Base-by-base conservation (phyloP, 2,113 vertebrate species). In the Stomatorhinus ivindoensis region DNA sequence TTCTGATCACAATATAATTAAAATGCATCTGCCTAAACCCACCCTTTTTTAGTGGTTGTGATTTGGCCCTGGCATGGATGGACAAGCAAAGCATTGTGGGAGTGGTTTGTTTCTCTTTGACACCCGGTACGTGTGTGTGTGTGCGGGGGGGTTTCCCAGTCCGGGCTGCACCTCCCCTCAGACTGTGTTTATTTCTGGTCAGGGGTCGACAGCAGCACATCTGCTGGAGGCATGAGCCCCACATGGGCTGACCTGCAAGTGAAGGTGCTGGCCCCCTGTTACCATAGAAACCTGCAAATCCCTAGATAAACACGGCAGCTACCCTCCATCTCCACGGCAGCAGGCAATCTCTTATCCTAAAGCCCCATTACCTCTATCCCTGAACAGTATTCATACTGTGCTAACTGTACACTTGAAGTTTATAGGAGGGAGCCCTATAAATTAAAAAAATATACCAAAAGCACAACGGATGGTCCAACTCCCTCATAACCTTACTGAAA, bases 201-300 rank as follows among this genome's bases (percentile, higher is more conserved):
- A 87, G 1, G 39, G 92, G 90, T 92, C 89, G 86, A 27, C 55
- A 55, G 88, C 61, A 27, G 2, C 91, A 90, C 93, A 92, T 92
- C 90, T 92, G 90, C 1, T 58, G 8, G 19, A 42, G 82, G 90
- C 73, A 90, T 91, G 89, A 88, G 76, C 39, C 80, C 35, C 6
- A 89, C 61, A 0, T 2, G 4, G 48, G 83, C 69, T n/a, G 42
- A 3, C 44, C 31, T 90, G 87, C 46, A 82, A 50, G 39, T 51
- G 51, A 84, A 82, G 76, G 31, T 80, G n/a, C 11, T 53, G 86
- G 48, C 89, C n/a, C 89, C n/a, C 9, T 50, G 53, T 91, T 88
- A 42, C 89, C 89, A 65, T 53, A 85, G 55, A 73, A 90, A 89
- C 69, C 39, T 44, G 35, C 51, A 55, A 90, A 80, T 0, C 9